Evolutionary conservation across 2,888 invertebrate species (phyloP).

Genomic region (Heliconius cydno): DNA sequence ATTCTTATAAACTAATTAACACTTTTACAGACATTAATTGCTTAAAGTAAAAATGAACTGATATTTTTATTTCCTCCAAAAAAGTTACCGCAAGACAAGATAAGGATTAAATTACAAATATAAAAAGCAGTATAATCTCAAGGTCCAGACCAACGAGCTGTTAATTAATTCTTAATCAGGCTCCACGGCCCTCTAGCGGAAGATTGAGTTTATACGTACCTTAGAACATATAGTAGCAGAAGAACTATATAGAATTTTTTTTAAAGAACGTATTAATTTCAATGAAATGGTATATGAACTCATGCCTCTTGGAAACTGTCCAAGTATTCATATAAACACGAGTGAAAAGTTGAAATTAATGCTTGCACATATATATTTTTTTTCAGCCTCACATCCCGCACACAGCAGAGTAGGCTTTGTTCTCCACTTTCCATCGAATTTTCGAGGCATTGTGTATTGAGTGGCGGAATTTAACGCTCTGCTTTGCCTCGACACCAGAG

Average conservation of each 20-base stretch:
- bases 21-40: slow-evolving; percentile 9
- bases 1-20: slow-evolving; percentile 5
- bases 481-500: neutral
- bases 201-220: slow-evolving; percentile 24
- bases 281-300: too few relatives aligned
- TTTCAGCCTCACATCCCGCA: too few relatives aligned
- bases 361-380: too few relatives aligned
- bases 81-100: slow-evolving; percentile 17
- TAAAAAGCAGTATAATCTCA: slow-evolving; percentile 33
- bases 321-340: too few relatives aligned
- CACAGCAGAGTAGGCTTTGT: too few relatives aligned
- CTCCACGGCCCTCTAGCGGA: slow-evolving; percentile 33
- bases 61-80: neutral
- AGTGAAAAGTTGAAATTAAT: too few relatives aligned
- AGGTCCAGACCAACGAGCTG: slow-evolving; percentile 31
- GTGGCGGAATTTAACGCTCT: too few relatives aligned
- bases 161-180: slow-evolving; percentile 42
- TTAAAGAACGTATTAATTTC: neutral
- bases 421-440: too few relatives aligned
- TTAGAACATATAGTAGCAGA: slow-evolving; percentile 7
- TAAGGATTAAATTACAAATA: slow-evolving; percentile 28
- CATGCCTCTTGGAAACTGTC: too few relatives aligned
- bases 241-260: neutral
- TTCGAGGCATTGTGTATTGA: too few relatives aligned
- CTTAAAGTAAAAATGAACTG: slow-evolving; percentile 4